Percentiles rank a stretch among this genome's conserved stretches.
Evolutionary conservation across 2,113 vertebrate genomes (phyloP).

Genomic region (Pseudopodoces humilis): DNA sequence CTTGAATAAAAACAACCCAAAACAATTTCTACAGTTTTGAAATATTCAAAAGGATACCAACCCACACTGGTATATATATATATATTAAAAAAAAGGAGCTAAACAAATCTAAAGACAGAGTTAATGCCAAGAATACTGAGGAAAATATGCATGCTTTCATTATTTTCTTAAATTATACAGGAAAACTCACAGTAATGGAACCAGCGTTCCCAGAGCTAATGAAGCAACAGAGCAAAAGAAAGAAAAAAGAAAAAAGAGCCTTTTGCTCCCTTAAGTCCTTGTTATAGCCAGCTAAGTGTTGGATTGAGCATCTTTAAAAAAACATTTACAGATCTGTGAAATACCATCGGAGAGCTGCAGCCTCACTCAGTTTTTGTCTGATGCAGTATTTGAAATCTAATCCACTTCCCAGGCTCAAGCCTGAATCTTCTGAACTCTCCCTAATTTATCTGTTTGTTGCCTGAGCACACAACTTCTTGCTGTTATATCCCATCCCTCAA

Average conservation of each 20-base stretch:
- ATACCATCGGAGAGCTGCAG: conserved; percentile 75
- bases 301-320: conserved; percentile 85
- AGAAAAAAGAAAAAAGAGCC: conserved; percentile 60
- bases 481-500: not conserved
- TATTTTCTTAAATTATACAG: conserved; percentile 83
- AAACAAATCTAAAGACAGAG: conserved; percentile 68
- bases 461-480: not conserved
- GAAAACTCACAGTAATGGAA: conserved; percentile 83
- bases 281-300: conserved; percentile 87
- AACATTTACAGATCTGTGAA: conserved; percentile 83
- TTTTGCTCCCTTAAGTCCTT: conserved; percentile 91
- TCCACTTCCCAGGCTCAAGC: conserved; percentile 54
- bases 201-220: conserved; percentile 82
- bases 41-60: conserved; percentile 60
- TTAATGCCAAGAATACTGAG: conserved; percentile 50
- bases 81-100: not conserved
- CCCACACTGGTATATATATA: not conserved
- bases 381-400: conserved; percentile 68
- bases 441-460: not conserved
- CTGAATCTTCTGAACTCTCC: not conserved
- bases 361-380: conserved; percentile 71
- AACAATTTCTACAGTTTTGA: conserved; percentile 54
- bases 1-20: not conserved
- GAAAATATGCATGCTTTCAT: conserved; percentile 66
- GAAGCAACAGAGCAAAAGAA: conserved; percentile 76